These are phyloP conservation scores for Schrankia costaestrigalis DNA, from an alignment of 2,888 invertebrate species.

Conservation along the genomic window DNA sequence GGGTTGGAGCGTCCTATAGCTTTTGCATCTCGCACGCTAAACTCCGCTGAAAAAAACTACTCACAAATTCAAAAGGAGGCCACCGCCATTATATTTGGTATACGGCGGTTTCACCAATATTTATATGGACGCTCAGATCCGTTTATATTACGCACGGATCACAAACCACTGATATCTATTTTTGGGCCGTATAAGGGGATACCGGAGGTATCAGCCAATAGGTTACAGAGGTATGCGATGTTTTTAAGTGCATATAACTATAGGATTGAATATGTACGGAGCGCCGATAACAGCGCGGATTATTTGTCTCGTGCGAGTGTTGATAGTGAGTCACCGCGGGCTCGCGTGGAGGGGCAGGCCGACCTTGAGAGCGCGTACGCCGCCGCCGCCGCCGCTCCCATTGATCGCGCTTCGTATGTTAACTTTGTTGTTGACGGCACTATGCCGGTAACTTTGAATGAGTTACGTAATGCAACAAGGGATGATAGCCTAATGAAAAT, in stretches of 20 bases:
- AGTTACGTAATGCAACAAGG: not conserved
- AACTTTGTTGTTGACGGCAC: too few relatives aligned
- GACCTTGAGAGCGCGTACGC: too few relatives aligned
- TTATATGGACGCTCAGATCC: conserved; percentile 26
- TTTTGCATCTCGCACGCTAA: conserved; percentile 7
- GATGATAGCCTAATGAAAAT: not conserved
- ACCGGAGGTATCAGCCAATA: conserved; percentile 2
- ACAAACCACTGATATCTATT: conserved; percentile 29
- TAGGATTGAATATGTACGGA: conserved; percentile 1
- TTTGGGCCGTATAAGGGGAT: conserved; percentile 13
- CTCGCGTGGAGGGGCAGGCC: too few relatives aligned
- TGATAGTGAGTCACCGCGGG: not conserved
- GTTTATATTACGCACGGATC: conserved; percentile 27
- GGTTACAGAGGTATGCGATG: conserved; percentile 6
- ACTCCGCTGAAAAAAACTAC: conserved; percentile 21
- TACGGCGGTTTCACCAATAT: conserved; percentile 25
- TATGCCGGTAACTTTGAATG: too few relatives aligned
- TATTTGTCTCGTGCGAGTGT: not conserved
- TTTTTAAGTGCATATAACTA: conserved; percentile 1
- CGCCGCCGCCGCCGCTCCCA: too few relatives aligned
- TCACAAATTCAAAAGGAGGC: conserved; percentile 34
- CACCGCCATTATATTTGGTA: conserved; percentile 28
- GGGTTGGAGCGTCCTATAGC: conserved; percentile 8
- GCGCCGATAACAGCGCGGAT: conserved; percentile 2
- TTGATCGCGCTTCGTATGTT: not conserved